Evolutionary conservation across 2,888 invertebrate species (phyloP), one percentile per base, ranked within the genome.

Genomic region (Magallana nippona): DNA sequence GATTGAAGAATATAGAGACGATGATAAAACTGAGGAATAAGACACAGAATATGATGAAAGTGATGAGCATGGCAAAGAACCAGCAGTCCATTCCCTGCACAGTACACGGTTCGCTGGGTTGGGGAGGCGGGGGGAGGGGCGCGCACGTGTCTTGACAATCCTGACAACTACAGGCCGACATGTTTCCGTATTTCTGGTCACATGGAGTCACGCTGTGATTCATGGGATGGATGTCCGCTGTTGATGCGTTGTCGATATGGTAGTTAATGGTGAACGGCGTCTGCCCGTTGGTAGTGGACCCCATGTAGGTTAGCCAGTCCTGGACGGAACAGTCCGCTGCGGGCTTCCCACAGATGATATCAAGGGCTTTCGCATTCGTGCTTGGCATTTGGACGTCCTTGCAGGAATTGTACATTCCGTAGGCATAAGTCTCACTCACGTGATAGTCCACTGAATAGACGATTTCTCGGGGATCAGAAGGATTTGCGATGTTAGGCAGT

Each of bases 151-250:
- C 95, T 27, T 85, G 78, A 83, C 93, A 91, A 79, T 91, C 90
- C 88, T 97, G 96, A 93, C 98, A 98, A 89, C 97, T 97, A 95
- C 98, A 98, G 0, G 97, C 96, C 2, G 95, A 95, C 92, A 95
- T 94, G 60, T 96, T 92, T 2, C 85, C 84, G 55, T 87, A 84
- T 1, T 90, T 86, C 17, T 86, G 85, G 57, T 88, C 89, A 87
- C 94, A 94, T 0, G 92, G 92, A 2, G 87, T 83, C 22, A 89
- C 89, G 17, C 85, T 86, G 11, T 85, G 81, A 79, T 92, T 90
- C 87, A 93, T 87, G 0, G 93, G 93, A 1, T 62, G 80, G 17
- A 58, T 10, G 22, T 71, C 63, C 13, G 55, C 77, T 22, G 86
- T 86, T 55, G 85, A 19, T 13, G 44, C 55, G 0, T 82, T 79